These are phyloP conservation scores for cattle (Bos taurus) DNA, from an alignment of 2,113 vertebrate species.

Conservation along the genomic window DNA sequence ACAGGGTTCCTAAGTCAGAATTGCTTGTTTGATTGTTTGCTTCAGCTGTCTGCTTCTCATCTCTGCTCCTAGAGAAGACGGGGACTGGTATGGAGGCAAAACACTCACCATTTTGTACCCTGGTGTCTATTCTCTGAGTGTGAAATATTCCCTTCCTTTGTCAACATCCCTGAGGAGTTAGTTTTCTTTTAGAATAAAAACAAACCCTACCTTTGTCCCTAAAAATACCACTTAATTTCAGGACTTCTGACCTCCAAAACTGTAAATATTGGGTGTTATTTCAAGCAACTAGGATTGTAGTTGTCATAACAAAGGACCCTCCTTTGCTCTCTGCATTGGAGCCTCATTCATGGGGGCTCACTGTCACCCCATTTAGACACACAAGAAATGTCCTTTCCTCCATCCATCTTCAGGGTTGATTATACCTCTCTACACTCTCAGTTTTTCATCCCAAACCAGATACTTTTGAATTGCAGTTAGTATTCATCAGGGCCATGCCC, in stretches of 20 bases:
- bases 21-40: not conserved
- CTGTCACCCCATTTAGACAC: not conserved
- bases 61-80: not conserved
- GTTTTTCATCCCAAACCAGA: not conserved
- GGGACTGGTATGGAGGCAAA: not conserved
- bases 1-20: not conserved
- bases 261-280: rapidly evolving
- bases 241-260: not conserved
- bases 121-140: not conserved
- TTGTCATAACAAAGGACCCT: not conserved
- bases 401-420: rapidly evolving
- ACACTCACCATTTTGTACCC: not conserved
- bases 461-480: not conserved
- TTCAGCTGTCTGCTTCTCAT: not conserved
- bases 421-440: not conserved
- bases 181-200: not conserved
- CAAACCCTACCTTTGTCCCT: not conserved
- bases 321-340: rapidly evolving
- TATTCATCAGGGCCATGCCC: not conserved
- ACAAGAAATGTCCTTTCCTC: not conserved
- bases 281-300: not conserved
- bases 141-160: not conserved
- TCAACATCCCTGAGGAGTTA: not conserved
- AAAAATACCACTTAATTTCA: not conserved
- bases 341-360: rapidly evolving